Evolutionary conservation across 1,140 invertebrate species (phyloP), one percentile per base, ranked within the genome.

Genomic region (Patella vulgata): DNA sequence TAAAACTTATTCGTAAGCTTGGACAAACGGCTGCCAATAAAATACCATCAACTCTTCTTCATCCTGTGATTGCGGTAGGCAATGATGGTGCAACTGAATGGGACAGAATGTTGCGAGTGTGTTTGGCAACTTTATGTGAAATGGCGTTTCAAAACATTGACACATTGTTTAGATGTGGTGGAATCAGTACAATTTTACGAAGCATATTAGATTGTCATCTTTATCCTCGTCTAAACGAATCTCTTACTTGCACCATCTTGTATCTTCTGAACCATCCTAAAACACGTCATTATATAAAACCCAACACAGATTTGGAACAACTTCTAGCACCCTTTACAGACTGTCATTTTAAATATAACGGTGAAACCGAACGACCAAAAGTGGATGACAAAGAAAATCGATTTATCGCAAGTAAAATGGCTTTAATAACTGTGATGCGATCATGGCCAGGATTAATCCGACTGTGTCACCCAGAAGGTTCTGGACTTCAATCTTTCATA

Each of bases 291-390:
- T 86, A 88, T 53, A 90, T 91, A 39, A 89, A 88, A 17, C 88
- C 94, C 4, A 91, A 93, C 28, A 75, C 81, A 52, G 82, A 85
- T 62, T 58, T 86, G 14, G 83, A 85, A 70, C 91, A 89, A 77
- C 86, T 97, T 3, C 90, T 95, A 43, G 93, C 94, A 1, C 93
- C 95, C 2, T 96, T 96, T 74, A 96, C 94, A 72, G 95, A 97
- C 85, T 91, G 94, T 72, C 92, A 96, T 76, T 92, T 88, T 81
- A 89, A 80, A 81, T 89, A 71, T 81, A 87, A 67, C 65, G 83
- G 88, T 71, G 83, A 77, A 12, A 43, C 60, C 2, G 73, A 75
- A 5, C 60, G 67, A 30, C 59, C 55, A n/a, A 50, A 52, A 23
- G 46, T 31, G 69, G 93, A 95, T 66, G 93, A 94, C 66, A 87